phyloP scores from a whole-genome alignment of 2,797 vertebrate species.

The Hylomyscus alleni region DNA sequence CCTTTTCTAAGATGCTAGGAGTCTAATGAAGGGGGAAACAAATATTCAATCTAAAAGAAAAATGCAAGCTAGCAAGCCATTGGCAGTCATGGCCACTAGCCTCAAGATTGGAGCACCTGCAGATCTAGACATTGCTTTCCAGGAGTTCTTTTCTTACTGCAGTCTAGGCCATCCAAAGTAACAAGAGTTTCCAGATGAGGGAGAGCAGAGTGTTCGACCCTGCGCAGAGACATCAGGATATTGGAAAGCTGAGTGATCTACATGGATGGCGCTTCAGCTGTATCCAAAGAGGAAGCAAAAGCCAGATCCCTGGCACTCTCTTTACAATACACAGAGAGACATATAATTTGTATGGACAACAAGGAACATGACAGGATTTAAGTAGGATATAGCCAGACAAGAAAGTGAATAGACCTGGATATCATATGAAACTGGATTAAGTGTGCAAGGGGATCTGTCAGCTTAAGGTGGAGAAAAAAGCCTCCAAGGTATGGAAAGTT shows the following conservation, averaged over 20 bases:
- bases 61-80: not conserved
- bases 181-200: not conserved
- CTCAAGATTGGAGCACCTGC: not conserved
- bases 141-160: not conserved
- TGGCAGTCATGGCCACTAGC: not conserved
- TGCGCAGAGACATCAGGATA: not conserved
- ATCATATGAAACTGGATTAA: not conserved
- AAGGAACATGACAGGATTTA: not conserved
- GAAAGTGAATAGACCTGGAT: not conserved
- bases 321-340: not conserved
- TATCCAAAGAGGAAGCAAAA: not conserved
- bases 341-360: not conserved
- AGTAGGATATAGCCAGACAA: not conserved
- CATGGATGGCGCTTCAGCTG: no score
- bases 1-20: not conserved
- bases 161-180: not conserved
- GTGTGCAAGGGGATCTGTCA: not conserved
- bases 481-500: not conserved
- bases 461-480: not conserved
- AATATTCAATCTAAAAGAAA: constrained; percentile 25
- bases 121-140: not conserved
- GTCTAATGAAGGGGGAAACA: not conserved
- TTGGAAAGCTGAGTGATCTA: not conserved
- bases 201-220: not conserved
- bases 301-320: not conserved